A percentile compares a stretch with the other conserved stretches of the same genome.
Evolutionary conservation across 2,888 invertebrate species (phyloP).

Genomic region (Drosophila trichaetosa): DNA sequence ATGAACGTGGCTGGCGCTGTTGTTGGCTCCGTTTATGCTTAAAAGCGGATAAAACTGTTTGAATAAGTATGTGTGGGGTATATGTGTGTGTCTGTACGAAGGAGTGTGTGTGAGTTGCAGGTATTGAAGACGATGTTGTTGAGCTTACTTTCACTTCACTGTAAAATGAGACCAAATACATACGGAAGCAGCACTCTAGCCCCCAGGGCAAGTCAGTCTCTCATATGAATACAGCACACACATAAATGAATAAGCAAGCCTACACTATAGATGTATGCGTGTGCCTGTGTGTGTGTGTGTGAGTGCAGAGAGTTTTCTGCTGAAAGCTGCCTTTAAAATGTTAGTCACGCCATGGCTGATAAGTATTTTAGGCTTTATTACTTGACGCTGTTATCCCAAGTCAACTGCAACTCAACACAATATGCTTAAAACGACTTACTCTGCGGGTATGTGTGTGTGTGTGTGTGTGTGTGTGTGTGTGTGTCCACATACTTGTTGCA

Average conservation of each 20-base stretch:
- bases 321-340: constrained; percentile 75
- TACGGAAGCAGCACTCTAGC: constrained; percentile 60
- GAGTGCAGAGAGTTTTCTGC: constrained; percentile 16
- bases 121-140: constrained; percentile 52
- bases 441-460: neutral
- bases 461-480: constrained; percentile 10
- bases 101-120: constrained; percentile 31
- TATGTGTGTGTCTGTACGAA: constrained; percentile 24
- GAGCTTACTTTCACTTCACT: constrained; percentile 69
- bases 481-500: constrained; percentile 62
- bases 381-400: constrained; percentile 63
- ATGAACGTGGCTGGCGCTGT: constrained; percentile 44
- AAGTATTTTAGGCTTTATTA: constrained; percentile 73
- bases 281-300: neutral
- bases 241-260: constrained; percentile 1
- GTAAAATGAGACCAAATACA: constrained; percentile 66
- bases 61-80: neutral
- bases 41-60: constrained; percentile 46
- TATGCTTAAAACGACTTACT: constrained; percentile 46
- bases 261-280: constrained; percentile 11
- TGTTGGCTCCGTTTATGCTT: constrained; percentile 43
- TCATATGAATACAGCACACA: constrained; percentile 13
- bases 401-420: constrained; percentile 56
- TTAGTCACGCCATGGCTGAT: constrained; percentile 70
- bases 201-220: constrained; percentile 43